Conservation (phyloP, 2,888 invertebrate species). For the Lamellibrachia columna region DNA sequence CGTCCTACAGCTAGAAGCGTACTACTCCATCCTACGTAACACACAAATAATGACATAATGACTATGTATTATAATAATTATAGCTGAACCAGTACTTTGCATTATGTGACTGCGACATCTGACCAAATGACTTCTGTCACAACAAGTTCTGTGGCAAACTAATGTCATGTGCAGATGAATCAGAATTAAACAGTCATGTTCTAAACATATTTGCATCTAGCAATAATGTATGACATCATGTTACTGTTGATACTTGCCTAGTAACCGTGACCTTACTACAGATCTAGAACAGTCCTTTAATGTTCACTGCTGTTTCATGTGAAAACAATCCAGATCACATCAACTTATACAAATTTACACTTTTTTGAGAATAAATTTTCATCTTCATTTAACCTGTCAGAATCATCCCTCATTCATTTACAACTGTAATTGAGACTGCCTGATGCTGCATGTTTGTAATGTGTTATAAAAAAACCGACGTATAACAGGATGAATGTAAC, state of each 20-base stretch:
- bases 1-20: neutral
- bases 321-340: too few species aligned
- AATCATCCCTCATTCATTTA: neutral
- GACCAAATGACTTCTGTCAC: neutral
- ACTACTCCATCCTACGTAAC: neutral
- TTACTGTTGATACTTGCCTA: neutral
- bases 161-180: neutral
- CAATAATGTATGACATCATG: neutral
- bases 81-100: neutral
- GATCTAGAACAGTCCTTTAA: too few species aligned
- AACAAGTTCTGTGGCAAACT: neutral
- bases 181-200: neutral
- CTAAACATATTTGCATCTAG: neutral
- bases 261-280: too few species aligned
- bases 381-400: neutral
- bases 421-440: neutral
- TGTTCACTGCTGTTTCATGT: too few species aligned
- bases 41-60: neutral
- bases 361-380: neutral
- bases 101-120: neutral
- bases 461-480: neutral
- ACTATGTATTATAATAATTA: neutral
- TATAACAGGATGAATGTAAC: neutral
- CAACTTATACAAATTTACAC: too few species aligned
- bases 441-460: neutral